Base-by-base conservation (phyloP, 1,140 invertebrate genomes). In the Drosophila grimshawi region DNA sequence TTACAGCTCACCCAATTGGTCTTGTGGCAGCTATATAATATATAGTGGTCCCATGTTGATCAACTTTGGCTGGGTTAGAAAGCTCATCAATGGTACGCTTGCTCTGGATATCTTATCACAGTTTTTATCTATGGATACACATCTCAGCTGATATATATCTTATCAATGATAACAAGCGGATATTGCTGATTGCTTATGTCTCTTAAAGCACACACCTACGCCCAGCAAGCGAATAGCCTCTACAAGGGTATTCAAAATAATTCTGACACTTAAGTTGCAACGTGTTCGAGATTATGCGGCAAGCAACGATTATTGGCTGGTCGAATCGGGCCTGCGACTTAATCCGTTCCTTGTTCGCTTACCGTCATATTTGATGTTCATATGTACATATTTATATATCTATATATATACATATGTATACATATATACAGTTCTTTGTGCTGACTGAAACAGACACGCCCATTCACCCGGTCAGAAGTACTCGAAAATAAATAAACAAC, bases 261-360 rank as follows among this genome's bases (percentile, higher is more conserved):
- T 71, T 70, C 67, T 77, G 64, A 55, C 59, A 67, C 60, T 67
- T 76, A 45, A 55, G 57, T 45, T 46, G 19, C 30, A 51, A 63
- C 56, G 64, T 67, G 61, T 39, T 43, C 27, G 56, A 61, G 43
- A 8, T 76, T 71, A 59, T 77, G 53, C 68, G 70, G 57, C 41
- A 11, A 63, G 33, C 27, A 46, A 19, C 45, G 19, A 7, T 61
- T 46, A 53, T 61, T 29, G 10, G 30, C 57, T 8, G 29, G 6
- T 7, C 48, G 3, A 46, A n/a, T 7, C 11, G 39, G n/a, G 6
- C 35, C 27, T n/a, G 8, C 29, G 3, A 8, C 39, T 35, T 8
- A 35, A 55, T 19, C 19, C 29, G 56, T 59, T 67, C 55, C 30
- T 19, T 11, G 45, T 60, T 67, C 46, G 39, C 32, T 11, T n/a